Conservation (phyloP, 2,888 invertebrate genomes). For the Flexamia atlantica region DNA sequence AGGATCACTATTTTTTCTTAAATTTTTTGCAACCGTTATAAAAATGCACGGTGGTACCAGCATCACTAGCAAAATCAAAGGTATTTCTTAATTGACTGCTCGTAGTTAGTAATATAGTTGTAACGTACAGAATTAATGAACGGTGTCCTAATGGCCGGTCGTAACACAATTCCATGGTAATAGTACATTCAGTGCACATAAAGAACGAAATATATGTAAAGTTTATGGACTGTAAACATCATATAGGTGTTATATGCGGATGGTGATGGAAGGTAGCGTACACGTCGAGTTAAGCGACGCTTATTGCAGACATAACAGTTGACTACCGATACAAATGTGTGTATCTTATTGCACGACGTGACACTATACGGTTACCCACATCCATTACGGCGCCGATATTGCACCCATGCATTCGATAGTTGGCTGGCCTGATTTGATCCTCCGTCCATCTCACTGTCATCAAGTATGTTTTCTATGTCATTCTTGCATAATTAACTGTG, state of each 20-base stretch:
- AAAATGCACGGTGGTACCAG: too few relatives aligned
- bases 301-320: constrained; percentile 39
- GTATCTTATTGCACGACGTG: constrained; percentile 38
- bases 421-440: neutral
- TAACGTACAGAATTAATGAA: too few relatives aligned
- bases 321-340: constrained; percentile 28
- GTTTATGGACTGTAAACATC: constrained; percentile 8
- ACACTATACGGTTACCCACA: constrained; percentile 32
- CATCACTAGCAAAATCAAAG: too few relatives aligned
- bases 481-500: too few relatives aligned
- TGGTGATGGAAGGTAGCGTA: constrained; percentile 12
- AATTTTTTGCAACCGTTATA: too few relatives aligned
- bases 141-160: too few relatives aligned
- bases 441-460: neutral
- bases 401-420: neutral
- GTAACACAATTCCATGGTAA: too few relatives aligned
- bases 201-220: neutral
- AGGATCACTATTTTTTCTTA: too few relatives aligned
- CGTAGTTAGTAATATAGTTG: too few relatives aligned
- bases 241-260: neutral
- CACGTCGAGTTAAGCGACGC: constrained; percentile 42
- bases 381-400: neutral
- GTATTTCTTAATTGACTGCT: too few relatives aligned
- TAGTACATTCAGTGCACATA: too few relatives aligned
- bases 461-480: too few relatives aligned